Conservation (phyloP, 2,113 vertebrate genomes). For the Andinoacara biseriatus region DNA sequence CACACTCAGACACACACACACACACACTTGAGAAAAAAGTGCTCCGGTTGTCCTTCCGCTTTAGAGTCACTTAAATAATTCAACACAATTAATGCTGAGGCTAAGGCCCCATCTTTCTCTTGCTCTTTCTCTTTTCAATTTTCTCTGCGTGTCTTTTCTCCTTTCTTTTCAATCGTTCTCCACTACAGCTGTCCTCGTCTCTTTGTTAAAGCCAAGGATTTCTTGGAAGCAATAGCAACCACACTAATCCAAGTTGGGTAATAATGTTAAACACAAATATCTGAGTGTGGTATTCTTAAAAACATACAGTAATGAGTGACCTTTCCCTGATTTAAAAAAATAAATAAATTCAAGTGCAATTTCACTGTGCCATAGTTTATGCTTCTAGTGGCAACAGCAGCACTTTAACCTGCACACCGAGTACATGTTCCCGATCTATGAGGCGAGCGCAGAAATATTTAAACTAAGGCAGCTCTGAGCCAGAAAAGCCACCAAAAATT, state of each 20-base stretch:
- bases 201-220: neutral
- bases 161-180: conserved; percentile 9
- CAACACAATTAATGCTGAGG: conserved; percentile 71
- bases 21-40: conserved; percentile 25
- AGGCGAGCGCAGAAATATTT: neutral
- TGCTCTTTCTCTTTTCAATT: conserved; percentile 9
- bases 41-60: conserved; percentile 53
- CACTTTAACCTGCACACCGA: neutral
- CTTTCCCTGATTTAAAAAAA: neutral
- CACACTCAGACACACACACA: neutral
- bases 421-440: neutral
- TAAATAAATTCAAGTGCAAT: neutral
- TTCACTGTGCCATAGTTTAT: no score
- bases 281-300: neutral
- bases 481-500: neutral
- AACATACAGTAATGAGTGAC: neutral
- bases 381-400: neutral
- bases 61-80: conserved; percentile 77
- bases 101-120: conserved; percentile 41
- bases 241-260: neutral
- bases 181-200: neutral
- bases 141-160: conserved; percentile 30
- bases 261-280: neutral
- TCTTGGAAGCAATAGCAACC: neutral
- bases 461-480: neutral